These are phyloP conservation scores for Dendrolimus pini DNA, from an alignment of 2,888 invertebrate genomes.

Conservation along the genomic window DNA sequence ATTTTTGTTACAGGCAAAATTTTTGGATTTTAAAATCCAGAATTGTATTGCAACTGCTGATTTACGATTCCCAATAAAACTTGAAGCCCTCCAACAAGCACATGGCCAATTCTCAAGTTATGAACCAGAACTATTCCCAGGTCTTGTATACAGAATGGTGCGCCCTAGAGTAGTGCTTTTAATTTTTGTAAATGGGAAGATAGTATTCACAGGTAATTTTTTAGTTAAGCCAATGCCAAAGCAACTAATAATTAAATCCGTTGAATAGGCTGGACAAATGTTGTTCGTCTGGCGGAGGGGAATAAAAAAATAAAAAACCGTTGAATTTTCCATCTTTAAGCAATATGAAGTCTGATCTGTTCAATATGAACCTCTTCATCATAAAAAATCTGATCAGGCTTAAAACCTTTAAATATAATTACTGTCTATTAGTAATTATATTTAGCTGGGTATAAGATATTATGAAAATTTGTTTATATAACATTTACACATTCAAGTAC, in stretches of 20 bases:
- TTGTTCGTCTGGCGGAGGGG: too few species aligned
- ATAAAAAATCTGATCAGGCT: too few species aligned
- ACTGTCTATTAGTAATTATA: constrained; percentile 2
- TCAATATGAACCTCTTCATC: too few species aligned
- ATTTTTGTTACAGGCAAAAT: constrained; percentile 76
- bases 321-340: too few species aligned
- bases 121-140: constrained; percentile 99
- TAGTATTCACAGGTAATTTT: constrained; percentile 89
- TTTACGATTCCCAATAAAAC: constrained; percentile 82
- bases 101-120: constrained; percentile 91
- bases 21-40: constrained; percentile 86
- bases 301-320: too few species aligned
- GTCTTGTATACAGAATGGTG: constrained; percentile 98
- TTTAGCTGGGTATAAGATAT: neutral
- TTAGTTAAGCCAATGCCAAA: too few species aligned
- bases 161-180: constrained; percentile 96
- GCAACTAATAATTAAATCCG: too few species aligned
- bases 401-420: neutral
- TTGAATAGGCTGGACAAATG: too few species aligned
- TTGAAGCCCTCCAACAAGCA: constrained; percentile 83
- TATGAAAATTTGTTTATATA: neutral
- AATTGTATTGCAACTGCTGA: constrained; percentile 87
- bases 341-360: too few species aligned
- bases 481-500: too few species aligned
- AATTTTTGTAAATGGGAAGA: constrained; percentile 99